Base-by-base conservation (phyloP, 2,113 vertebrate species). In the Hyaena hyaena region DNA sequence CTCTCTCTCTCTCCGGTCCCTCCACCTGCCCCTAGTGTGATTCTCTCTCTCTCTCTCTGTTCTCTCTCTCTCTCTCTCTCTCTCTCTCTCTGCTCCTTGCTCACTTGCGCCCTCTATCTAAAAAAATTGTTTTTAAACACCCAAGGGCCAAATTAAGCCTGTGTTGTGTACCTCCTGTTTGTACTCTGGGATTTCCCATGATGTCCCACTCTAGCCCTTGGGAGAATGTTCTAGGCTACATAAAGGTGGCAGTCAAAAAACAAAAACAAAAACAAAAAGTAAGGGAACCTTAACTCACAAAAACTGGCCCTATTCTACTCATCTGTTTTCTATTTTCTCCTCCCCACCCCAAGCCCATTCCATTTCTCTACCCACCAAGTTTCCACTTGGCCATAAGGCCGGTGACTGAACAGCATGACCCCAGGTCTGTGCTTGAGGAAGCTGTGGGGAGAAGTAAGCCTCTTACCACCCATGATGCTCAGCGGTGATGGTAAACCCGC, bases 391-490 rank as follows among this genome's bases (percentile, higher is more conserved):
- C 55, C 55, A 39, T 28, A 11, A 24, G 50, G 55, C 8, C 4
- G 4, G 33, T 12, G 65, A 35, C 19, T 10, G 11, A 48, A 24
- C 43, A 35, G 14, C 0, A 1, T 17, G 61, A 92, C 66, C 53
- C 65, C 21, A 8, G n/a, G 71, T 12, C n/a, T 23, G 33, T n/a
- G 48, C 28, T 23, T 28, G 3, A 66, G 53, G 74, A 88, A 1
- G 9, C 15, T 15, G 68, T 63, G 63, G 53, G 68, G 24, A 33
- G 10, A 6, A 15, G n/a, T 8, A 21, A 66, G n/a, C 53, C 14
- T 23, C 58, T 9, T 24, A 7, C 5, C 0, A n/a, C 10, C 23
- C 35, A 11, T 2, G 2, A 5, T 50, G 15, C 81, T 50, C 0
- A 14, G 63, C 69, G 23, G 48, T 4, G 63, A 84, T 7, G 2